Conservation (phyloP, 2,113 vertebrate species). For the Cryptotis parvus region DNA sequence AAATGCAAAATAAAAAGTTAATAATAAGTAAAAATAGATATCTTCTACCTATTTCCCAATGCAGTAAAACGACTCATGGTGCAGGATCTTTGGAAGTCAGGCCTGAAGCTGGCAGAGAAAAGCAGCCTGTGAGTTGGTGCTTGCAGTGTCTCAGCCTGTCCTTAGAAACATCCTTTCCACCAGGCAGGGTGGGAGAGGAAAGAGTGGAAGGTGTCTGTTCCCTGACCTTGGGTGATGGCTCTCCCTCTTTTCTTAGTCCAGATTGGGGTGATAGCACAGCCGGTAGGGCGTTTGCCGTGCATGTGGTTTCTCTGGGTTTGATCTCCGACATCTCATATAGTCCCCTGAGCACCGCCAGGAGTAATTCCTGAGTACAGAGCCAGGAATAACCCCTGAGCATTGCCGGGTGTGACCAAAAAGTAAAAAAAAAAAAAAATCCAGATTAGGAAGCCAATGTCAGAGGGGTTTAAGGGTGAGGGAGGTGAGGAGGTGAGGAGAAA, state of each 20-base stretch:
- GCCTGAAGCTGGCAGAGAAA: neutral
- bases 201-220: neutral
- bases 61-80: neutral
- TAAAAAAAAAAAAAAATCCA: too few relatives aligned
- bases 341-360: too few relatives aligned
- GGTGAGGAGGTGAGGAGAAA: neutral
- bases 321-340: too few relatives aligned
- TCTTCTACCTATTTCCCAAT: neutral
- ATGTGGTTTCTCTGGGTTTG: too few relatives aligned
- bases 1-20: neutral
- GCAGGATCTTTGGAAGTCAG: neutral
- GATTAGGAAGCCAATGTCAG: neutral
- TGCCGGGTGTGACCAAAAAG: too few relatives aligned
- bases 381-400: too few relatives aligned
- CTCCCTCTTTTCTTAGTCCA: neutral
- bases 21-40: neutral
- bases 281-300: too few relatives aligned
- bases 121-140: neutral
- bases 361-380: too few relatives aligned
- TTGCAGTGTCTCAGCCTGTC: slow-evolving; percentile 4
- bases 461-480: neutral
- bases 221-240: neutral
- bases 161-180: neutral
- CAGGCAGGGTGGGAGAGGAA: neutral
- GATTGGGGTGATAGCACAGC: too few relatives aligned